These are phyloP conservation scores for Oxystoma pomonae DNA, from an alignment of 2,888 invertebrate genomes.

Conservation along the genomic window DNA sequence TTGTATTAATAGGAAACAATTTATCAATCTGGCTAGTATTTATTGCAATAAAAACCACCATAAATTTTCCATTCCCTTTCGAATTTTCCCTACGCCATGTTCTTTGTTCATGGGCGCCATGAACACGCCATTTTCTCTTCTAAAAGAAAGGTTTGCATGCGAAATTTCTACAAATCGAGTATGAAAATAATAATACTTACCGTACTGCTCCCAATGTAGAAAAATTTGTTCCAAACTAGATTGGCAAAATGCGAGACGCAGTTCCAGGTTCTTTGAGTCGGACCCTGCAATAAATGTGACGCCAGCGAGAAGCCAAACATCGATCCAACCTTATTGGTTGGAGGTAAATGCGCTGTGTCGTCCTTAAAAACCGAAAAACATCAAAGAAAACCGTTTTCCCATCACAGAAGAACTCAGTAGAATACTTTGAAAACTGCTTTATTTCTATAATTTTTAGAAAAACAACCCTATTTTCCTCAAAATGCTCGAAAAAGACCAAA, in stretches of 20 bases:
- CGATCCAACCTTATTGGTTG: slow-evolving; percentile 56
- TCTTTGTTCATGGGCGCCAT: slow-evolving; percentile 28
- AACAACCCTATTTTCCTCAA: background rate
- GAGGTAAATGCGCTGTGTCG: slow-evolving; percentile 35
- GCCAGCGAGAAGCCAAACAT: slow-evolving; percentile 65
- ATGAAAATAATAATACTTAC: slow-evolving; percentile 36
- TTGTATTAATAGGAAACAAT: no score
- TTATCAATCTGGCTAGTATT: no score
- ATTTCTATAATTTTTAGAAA: background rate
- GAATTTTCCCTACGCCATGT: slow-evolving; percentile 25
- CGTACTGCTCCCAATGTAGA: slow-evolving; percentile 40
- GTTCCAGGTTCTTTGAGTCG: slow-evolving; percentile 67
- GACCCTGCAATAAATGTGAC: slow-evolving; percentile 63
- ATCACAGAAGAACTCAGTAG: slow-evolving; percentile 3
- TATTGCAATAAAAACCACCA: no score
- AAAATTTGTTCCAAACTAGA: slow-evolving; percentile 55
- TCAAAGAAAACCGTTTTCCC: slow-evolving; percentile 19
- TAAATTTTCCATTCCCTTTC: background rate
- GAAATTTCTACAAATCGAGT: background rate
- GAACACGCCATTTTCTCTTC: slow-evolving; percentile 1
- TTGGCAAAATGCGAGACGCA: slow-evolving; percentile 40
- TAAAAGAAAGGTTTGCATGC: background rate
- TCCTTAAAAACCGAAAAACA: slow-evolving; percentile 17
- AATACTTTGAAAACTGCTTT: background rate
- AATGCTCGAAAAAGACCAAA: background rate